Percentiles rank a stretch among this genome's conserved stretches.
phyloP scores from a whole-genome alignment of 2,113 vertebrate species.

The zebrafish (Danio rerio) region GRCz12tu NC_133180.1:11126001-11126500 shows the following conservation, averaged over 20 bases:
- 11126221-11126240: conserved; percentile 76
- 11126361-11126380: conserved; percentile 59
- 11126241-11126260: conserved; percentile 63
- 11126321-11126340: conserved; percentile 54
- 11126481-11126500: conserved; percentile 1
- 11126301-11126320: conserved; percentile 64
- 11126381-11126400: neutral
- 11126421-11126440: conserved; percentile 58
- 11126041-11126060: too few relatives aligned
- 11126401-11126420: neutral
- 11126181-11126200: conserved; percentile 27
- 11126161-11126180: neutral
- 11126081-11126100: too few relatives aligned
- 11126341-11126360: conserved; percentile 65
- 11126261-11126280: conserved; percentile 75
- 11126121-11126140: too few relatives aligned
- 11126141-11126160: too few relatives aligned
- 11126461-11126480: neutral
- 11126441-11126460: conserved; percentile 49
- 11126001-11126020: too few relatives aligned
- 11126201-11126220: conserved; percentile 53
- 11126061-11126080: too few relatives aligned
- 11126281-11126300: conserved; percentile 69
- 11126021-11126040: too few relatives aligned
- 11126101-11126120: too few relatives aligned